Evolutionary conservation across 2,113 vertebrate species (phyloP), one percentile per base, ranked within the genome.

Genomic region (Pelmatolapia mariae): DNA sequence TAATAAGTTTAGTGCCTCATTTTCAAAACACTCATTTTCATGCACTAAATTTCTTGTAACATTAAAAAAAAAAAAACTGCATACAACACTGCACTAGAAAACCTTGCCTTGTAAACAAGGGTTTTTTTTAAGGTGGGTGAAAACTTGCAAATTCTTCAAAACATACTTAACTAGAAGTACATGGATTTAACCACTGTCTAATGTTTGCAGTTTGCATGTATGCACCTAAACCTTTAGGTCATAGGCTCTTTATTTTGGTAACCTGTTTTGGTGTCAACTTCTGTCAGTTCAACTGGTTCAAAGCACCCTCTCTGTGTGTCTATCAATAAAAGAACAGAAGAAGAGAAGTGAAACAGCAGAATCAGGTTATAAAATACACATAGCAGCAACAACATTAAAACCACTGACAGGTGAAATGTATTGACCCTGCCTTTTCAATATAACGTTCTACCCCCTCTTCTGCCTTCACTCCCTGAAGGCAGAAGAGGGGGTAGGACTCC

Each of bases 11-110:
- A 47, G 24, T 76, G 24, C 40, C 43, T 76, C 68, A 76, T 76
- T 47, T 76, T 15, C 26, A 76, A 76, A 76, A 76, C 68, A 76
- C 6, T 45, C 13, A 26, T 18, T 43, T 73, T 73, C 40, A 73
- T 26, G 68, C 68, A 11, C 15, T 47, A 29, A 76, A 26, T 73
- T 73, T 45, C 9, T 73, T 7, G 1, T 73, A 47, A 73, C 40
- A 0, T 16, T n/a, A n/a, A n/a, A n/a, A 24, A 50, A 50, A 24
- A 61, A 24, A 24, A 45, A 38, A 7, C 19, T 68, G 61, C 11
- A 68, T 8, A 68, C 33, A 12, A 68, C 4, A 68, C 7, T 22
- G 7, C 0, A 0, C 22, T 45, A 24, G 2, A 26, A 73, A 26
- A 45, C 8, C 22, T 43, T 71, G 36, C 12, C 4, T 45, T 73